These are phyloP conservation scores for Macrotrachela quadricornifera DNA, from an alignment of 1,140 invertebrate species.

Conservation along the genomic window DNA sequence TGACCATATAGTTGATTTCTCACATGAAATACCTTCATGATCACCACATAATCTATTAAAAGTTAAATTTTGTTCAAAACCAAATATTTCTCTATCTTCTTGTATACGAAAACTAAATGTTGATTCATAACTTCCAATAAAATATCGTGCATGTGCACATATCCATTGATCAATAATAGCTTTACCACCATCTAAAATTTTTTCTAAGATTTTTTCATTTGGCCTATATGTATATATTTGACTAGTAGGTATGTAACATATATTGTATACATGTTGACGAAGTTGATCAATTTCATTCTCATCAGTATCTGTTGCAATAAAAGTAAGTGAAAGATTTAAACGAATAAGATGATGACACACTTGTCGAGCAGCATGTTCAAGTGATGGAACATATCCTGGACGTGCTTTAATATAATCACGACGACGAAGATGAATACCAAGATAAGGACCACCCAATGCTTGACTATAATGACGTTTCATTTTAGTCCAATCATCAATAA, in stretches of 20 bases:
- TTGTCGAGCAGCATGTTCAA: constrained; percentile 47
- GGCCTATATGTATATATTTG: constrained; percentile 34
- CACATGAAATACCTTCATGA: constrained; percentile 11
- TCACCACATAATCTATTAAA: constrained; percentile 65
- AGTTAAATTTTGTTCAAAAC: constrained; percentile 53
- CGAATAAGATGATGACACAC: constrained; percentile 39
- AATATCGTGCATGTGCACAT: constrained; percentile 61
- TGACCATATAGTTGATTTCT: neutral
- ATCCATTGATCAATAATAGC: constrained; percentile 91
- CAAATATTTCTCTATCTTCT: constrained; percentile 82
- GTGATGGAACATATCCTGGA: constrained; percentile 44
- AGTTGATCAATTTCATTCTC: constrained; percentile 13
- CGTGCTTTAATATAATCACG: constrained; percentile 53
- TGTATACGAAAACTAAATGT: constrained; percentile 88
- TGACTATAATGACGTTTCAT: constrained; percentile 33
- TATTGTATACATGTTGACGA: constrained; percentile 6
- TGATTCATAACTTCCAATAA: constrained; percentile 73
- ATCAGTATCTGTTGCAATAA: constrained; percentile 58
- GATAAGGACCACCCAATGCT: constrained; percentile 47
- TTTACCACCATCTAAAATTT: constrained; percentile 56
- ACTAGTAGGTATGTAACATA: constrained; percentile 23
- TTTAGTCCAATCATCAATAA: constrained; percentile 39
- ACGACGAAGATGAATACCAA: constrained; percentile 57
- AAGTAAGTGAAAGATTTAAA: constrained; percentile 42
- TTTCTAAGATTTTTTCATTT: constrained; percentile 15